Evolutionary conservation across 1,140 invertebrate species (phyloP), one percentile per base, ranked within the genome.

Genomic region (Ips nitidus): DNA sequence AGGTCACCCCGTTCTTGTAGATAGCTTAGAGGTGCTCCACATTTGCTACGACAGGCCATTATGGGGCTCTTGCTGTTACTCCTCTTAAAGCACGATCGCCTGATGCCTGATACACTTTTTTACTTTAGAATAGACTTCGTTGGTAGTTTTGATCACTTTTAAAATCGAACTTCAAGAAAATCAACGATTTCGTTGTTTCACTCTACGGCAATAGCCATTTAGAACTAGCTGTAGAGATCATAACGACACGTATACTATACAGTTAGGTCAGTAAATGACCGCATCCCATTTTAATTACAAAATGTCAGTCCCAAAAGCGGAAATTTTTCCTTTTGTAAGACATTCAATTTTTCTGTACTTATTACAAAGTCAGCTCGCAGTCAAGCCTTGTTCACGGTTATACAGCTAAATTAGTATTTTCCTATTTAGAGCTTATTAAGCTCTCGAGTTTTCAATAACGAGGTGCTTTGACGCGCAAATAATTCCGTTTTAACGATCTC

Each of bases 11-110:
- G 66, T 69, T 71, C 68, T 62, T 65, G 69, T 76, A 76, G 75
- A 69, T 76, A 75, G 74, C 73, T 65, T 75, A 73, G 70, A 74
- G 73, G 71, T 74, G 75, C 74, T 74, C 73, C 75, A 76, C 73
- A 66, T 62, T 69, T 73, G 71, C 73, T 75, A 76, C 70, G 71
- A 71, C 71, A 77, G 75, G 72, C 75, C 74, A 76, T 74, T 65
- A 76, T 75, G 76, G 76, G 76, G 72, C 63, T 37, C 60, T 70
- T 71, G 70, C 62, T 42, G 57, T 52, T 70, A 52, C 40, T 47
- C 60, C 41, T 62, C 50, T 70, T 4, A 5, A 38, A 62, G 59
- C 66, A 69, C 66, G 58, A 69, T 62, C 66, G 52, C 58, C 66
- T 69, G 66, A 52, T 47, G 55, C 64, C 41, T 66, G n/a, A 37